phyloP scores from a whole-genome alignment of 37 sponge, comb jelly and placozoan genomes.

The Amphimedon queenslandica region DNA sequence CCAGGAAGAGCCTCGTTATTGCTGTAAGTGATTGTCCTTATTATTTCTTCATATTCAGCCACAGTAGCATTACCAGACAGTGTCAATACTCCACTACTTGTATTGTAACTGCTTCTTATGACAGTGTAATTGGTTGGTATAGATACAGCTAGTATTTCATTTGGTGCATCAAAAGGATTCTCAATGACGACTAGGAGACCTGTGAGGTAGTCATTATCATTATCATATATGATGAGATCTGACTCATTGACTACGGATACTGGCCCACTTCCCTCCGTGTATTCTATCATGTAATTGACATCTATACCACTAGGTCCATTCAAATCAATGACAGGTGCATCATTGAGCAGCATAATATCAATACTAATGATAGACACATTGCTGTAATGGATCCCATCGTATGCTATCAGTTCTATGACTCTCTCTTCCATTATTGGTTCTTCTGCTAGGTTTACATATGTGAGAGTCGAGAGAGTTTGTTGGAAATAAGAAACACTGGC shows the following conservation, averaged over 20 bases:
- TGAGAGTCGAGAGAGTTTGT: constrained; percentile 48
- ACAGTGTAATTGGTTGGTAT: neutral
- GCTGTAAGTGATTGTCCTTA: constrained; percentile 66
- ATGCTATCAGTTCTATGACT: constrained; percentile 29
- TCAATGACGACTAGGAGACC: constrained; percentile 30
- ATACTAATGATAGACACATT: constrained; percentile 27
- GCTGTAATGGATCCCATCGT: constrained; percentile 55
- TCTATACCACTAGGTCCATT: constrained; percentile 50
- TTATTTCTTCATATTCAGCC: constrained; percentile 45
- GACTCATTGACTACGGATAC: constrained; percentile 44
- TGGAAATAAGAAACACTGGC: constrained; percentile 69
- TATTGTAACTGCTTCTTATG: constrained; percentile 39
- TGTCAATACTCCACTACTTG: constrained; percentile 26
- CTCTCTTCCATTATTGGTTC: constrained; percentile 49
- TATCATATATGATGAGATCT: constrained; percentile 47
- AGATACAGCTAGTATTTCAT: constrained; percentile 50
- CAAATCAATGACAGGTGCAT: constrained; percentile 66
- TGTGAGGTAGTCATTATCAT: constrained; percentile 48
- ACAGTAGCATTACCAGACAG: constrained; percentile 53
- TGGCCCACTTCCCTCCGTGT: constrained; percentile 72
- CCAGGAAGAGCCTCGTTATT: constrained; percentile 73
- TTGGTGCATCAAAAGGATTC: constrained; percentile 40
- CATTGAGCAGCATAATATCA: constrained; percentile 50
- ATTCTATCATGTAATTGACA: constrained; percentile 48
- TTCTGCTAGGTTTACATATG: constrained; percentile 72